Evolutionary conservation across 2,888 invertebrate genomes (phyloP).

Genomic region (Halictus ligatus): DNA sequence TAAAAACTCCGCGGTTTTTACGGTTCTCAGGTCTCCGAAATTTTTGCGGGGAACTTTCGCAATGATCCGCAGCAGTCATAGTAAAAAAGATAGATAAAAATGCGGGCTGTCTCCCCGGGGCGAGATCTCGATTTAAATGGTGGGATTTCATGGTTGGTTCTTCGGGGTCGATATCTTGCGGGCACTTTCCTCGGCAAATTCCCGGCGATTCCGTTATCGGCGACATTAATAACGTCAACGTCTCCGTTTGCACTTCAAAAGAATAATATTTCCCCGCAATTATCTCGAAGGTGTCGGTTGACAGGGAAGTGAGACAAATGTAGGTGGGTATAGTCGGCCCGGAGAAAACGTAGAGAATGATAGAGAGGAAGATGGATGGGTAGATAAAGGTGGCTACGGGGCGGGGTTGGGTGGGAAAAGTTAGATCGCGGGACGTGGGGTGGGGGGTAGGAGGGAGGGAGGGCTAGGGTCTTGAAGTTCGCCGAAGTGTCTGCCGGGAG

Average conservation of each 20-base stretch:
- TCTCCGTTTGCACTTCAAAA: constrained; percentile 59
- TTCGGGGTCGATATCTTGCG: background rate
- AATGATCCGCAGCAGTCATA: background rate
- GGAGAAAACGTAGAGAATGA: background rate
- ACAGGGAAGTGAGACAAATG: constrained; percentile 31
- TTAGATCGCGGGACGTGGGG: constrained; percentile 21
- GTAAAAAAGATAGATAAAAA: background rate
- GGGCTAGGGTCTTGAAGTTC: constrained; percentile 40
- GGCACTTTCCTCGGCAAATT: constrained; percentile 11
- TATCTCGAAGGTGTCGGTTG: constrained; percentile 39
- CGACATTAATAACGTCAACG: constrained; percentile 61
- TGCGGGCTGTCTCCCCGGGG: background rate
- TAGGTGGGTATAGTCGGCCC: background rate
- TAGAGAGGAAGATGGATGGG: constrained; percentile 34
- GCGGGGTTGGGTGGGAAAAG: constrained; percentile 28
- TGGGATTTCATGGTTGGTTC: constrained; percentile 6
- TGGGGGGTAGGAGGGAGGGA: background rate
- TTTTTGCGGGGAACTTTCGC: too few species aligned
- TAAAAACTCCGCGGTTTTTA: too few species aligned
- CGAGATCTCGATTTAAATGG: background rate
- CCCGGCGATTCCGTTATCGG: constrained; percentile 20
- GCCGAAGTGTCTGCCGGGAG: constrained; percentile 52
- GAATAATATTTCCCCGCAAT: constrained; percentile 67
- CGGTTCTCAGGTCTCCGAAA: too few species aligned
- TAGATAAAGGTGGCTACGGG: background rate